Evolutionary conservation across 2,113 vertebrate genomes (phyloP).

Genomic region (Sander vitreus): DNA sequence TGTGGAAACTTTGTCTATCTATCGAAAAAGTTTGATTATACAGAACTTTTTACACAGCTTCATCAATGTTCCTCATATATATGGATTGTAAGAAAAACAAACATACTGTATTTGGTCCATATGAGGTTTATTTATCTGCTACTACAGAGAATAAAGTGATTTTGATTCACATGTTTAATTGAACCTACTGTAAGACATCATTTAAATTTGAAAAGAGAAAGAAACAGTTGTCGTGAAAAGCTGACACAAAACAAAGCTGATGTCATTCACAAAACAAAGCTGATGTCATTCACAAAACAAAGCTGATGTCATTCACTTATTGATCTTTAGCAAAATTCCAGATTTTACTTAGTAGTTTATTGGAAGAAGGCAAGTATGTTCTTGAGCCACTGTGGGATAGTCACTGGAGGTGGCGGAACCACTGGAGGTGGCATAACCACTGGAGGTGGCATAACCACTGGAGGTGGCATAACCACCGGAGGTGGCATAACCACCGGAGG

Average conservation of each 20-base stretch:
- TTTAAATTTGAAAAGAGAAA: not conserved
- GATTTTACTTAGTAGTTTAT: not conserved
- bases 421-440: too few relatives aligned
- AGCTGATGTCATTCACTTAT: not conserved
- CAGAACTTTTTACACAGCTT: not conserved
- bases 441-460: accelerated
- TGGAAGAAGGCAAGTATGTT: too few relatives aligned
- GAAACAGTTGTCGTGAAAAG: too few relatives aligned
- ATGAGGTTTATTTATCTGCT: conserved; percentile 21
- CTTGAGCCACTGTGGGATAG: too few relatives aligned
- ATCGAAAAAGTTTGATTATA: too few relatives aligned
- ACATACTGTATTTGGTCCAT: not conserved
- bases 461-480: too few relatives aligned
- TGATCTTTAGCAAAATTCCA: not conserved
- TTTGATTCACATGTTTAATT: not conserved
- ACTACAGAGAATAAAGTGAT: not conserved
- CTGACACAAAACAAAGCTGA: too few relatives aligned
- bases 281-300: too few relatives aligned
- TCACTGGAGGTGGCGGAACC: too few relatives aligned
- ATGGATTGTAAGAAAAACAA: not conserved
- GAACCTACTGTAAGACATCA: too few relatives aligned
- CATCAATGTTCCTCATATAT: not conserved
- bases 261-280: not conserved
- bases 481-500: too few relatives aligned
- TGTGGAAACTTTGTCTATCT: not conserved